Percentiles rank a stretch among this genome's conserved stretches.
Conservation (phyloP, 2,888 invertebrate genomes). For the Strigamia transsilvanica region DNA sequence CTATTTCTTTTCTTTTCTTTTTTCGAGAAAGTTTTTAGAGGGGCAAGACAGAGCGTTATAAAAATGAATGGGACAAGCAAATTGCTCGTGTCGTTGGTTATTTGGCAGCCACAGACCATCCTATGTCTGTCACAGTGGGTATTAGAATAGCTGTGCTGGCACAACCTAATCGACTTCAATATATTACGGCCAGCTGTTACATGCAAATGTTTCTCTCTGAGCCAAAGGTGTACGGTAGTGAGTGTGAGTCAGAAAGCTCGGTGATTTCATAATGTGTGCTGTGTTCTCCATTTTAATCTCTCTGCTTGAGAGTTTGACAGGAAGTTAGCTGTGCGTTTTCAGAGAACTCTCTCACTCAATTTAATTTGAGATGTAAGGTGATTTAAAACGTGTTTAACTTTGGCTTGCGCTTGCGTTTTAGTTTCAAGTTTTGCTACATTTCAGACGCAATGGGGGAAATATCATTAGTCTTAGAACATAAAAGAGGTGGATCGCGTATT, state of each 20-base stretch:
- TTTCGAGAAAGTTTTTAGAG: too few relatives aligned
- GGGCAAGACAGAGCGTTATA: conserved; percentile 7
- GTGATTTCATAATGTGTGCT: conserved; percentile 39
- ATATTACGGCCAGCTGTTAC: conserved; percentile 42
- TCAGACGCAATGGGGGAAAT: background rate
- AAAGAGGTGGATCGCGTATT: background rate
- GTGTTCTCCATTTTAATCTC: conserved; percentile 25
- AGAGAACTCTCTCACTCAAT: conserved; percentile 33
- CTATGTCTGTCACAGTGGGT: conserved; percentile 49
- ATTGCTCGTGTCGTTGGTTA: conserved; percentile 36
- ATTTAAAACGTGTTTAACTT: conserved; percentile 35
- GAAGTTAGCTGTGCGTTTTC: conserved; percentile 21
- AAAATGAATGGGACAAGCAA: conserved; percentile 42
- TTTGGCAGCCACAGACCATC: conserved; percentile 58
- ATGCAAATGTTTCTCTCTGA: conserved; percentile 38
- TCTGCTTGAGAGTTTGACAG: conserved; percentile 19
- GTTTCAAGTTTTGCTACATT: conserved; percentile 5
- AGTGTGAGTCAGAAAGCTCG: conserved; percentile 17
- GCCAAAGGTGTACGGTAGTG: conserved; percentile 32
- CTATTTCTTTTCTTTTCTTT: too few relatives aligned
- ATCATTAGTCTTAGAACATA: background rate
- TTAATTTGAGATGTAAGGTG: conserved; percentile 32
- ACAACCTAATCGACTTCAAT: conserved; percentile 39
- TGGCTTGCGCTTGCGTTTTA: conserved; percentile 14
- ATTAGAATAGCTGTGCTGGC: conserved; percentile 44